phyloP scores from a whole-genome alignment of 2,113 vertebrate species.

The Connochaetes taurinus region DNA sequence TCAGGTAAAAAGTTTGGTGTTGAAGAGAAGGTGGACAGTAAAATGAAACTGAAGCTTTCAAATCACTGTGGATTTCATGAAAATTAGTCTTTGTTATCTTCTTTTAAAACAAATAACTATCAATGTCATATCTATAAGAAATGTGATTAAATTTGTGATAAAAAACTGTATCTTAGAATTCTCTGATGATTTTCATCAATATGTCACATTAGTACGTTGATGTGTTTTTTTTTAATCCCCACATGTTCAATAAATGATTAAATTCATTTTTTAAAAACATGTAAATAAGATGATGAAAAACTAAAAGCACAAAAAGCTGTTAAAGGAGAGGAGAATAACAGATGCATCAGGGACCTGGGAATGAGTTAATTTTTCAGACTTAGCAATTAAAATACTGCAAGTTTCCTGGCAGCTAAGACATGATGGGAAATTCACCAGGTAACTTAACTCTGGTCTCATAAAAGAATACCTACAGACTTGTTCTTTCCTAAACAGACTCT shows the following conservation, averaged over 20 bases:
- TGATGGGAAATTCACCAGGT: background rate
- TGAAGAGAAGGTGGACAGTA: background rate
- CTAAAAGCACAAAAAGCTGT: background rate
- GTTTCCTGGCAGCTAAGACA: background rate
- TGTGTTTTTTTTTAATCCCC: background rate
- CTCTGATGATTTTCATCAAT: background rate
- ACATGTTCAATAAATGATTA: background rate
- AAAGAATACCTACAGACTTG: background rate
- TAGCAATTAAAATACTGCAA: background rate
- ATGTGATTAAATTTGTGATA: background rate
- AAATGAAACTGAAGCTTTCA: background rate
- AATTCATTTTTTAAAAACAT: background rate
- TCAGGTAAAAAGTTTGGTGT: background rate
- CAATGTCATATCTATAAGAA: background rate
- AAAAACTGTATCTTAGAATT: background rate
- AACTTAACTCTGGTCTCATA: background rate
- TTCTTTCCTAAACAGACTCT: background rate
- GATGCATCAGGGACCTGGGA: background rate
- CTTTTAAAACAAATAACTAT: background rate
- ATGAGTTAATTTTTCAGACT: background rate
- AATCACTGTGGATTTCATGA: background rate
- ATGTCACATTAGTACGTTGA: background rate
- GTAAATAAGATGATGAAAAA: background rate
- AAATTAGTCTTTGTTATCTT: background rate
- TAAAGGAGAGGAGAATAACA: background rate